phyloP scores from a whole-genome alignment of 2,113 vertebrate species.

The Hypanus sabinus region DNA sequence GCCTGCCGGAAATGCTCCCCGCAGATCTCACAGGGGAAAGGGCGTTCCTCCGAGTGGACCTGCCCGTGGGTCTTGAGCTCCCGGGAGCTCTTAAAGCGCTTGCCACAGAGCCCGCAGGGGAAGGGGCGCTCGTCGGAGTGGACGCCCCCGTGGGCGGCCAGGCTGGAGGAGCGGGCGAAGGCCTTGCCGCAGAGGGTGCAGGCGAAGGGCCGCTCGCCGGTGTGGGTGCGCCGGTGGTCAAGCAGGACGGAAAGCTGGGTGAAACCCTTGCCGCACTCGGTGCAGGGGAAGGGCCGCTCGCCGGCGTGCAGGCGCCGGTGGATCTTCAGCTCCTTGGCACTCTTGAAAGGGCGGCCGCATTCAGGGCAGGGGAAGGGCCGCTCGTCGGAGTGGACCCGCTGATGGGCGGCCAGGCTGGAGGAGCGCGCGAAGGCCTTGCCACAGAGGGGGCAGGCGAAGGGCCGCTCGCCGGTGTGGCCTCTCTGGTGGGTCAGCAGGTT shows the following conservation, averaged over 20 bases:
- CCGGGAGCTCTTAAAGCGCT: slow-evolving; percentile 64
- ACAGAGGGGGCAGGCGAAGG: too few relatives aligned
- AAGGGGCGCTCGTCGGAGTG: slow-evolving; percentile 74
- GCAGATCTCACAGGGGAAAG: neutral
- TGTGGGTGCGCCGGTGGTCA: too few relatives aligned
- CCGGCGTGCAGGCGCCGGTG: slow-evolving; percentile 72
- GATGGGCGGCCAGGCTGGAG: too few relatives aligned
- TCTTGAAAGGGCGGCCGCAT: slow-evolving; percentile 76
- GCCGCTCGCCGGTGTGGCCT: too few relatives aligned
- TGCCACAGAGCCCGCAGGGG: slow-evolving; percentile 69
- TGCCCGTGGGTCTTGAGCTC: neutral
- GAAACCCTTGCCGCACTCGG: too few relatives aligned
- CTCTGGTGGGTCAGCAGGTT: too few relatives aligned
- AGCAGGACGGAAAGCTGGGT: too few relatives aligned
- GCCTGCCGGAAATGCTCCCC: neutral
- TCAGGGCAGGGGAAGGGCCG: slow-evolving; percentile 63
- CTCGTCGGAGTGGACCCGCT: slow-evolving; percentile 50
- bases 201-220: too few relatives aligned
- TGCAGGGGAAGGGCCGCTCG: slow-evolving; percentile 43
- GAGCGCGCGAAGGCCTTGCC: too few relatives aligned
- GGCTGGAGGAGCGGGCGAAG: slow-evolving; percentile 82
- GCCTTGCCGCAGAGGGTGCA: slow-evolving; percentile 43
- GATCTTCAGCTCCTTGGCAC: slow-evolving; percentile 67
- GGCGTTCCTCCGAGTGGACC: neutral
- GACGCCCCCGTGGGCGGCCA: slow-evolving; percentile 75